Percentiles rank a stretch among this genome's conserved stretches.
These are phyloP conservation scores for Xiphorhynchus erythropygius DNA, from an alignment of 2,797 vertebrate species.

Conservation along the genomic window DNA sequence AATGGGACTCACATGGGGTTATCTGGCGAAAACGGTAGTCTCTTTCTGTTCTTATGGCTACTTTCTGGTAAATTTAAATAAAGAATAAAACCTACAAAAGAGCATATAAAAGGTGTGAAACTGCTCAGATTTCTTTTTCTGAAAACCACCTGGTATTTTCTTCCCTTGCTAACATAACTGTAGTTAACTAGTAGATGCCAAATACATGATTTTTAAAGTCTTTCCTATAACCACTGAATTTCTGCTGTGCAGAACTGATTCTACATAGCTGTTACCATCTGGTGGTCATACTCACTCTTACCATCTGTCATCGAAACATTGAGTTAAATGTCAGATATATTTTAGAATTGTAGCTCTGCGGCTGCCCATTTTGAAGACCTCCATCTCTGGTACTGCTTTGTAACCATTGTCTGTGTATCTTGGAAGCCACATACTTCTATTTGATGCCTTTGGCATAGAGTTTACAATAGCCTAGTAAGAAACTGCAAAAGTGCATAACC, in stretches of 20 bases:
- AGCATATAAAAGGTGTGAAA: neutral
- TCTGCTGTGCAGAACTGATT: neutral
- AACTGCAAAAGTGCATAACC: neutral
- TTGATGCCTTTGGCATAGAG: neutral
- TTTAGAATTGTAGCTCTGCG: neutral
- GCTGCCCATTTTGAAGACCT: neutral
- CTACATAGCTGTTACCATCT: neutral
- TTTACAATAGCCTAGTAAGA: neutral
- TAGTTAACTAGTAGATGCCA: neutral
- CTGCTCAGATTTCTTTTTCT: neutral
- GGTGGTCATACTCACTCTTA: neutral
- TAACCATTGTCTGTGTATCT: neutral
- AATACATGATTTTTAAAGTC: neutral
- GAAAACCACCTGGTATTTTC: neutral
- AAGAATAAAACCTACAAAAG: neutral
- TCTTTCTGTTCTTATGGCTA: neutral
- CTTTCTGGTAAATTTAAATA: neutral
- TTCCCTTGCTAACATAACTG: neutral
- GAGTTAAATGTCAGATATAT: neutral
- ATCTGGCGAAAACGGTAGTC: neutral
- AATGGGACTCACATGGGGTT: neutral
- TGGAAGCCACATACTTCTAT: neutral
- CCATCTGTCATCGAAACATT: neutral
- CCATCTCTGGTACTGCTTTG: neutral
- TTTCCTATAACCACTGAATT: neutral